Base-by-base conservation (phyloP, 1,140 invertebrate species). In the Coenobita brevimanus region DNA sequence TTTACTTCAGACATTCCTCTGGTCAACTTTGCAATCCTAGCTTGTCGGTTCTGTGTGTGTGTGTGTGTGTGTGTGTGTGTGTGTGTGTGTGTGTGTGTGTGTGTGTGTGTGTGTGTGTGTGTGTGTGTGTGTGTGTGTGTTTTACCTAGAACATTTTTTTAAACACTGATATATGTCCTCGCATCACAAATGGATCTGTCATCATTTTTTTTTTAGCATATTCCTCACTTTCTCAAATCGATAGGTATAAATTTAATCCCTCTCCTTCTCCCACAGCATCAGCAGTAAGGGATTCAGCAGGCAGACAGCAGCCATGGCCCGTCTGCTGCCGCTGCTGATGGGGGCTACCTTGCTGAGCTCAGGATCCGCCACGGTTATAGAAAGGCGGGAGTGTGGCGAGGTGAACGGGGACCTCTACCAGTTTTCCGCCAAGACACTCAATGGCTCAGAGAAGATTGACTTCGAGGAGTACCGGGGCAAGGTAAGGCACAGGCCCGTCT, bases 401-500 rank as follows among this genome's bases (percentile, higher is more conserved):
- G 73, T 81, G 15, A 38, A 71, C 13, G 89, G 81, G 3, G 85
- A 83, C 54, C 81, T 90, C 41, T 91, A 91, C 76, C 88, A 88
- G 57, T 91, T 91, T 76, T 91, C 91, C 13, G 81, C 89, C 30
- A 89, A 89, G 6, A 81, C 90, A 24, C 81, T 92, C 0, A 50
- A 82, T 6, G 83, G 89, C 21, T 87, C 83, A 2, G 71, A 83
- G 13, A 89, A 83, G n/a, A 46, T 92, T 10, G 82, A 79, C 30
- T 87, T 92, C 69, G 86, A 89, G 8, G 89, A 92, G 41, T 93
- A 92, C 90, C 73, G 89, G 75, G 92, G 92, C 24, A 92, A 93
- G 75, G 92, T 93, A 21, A 71, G 85, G 38, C 17, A 50, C n/a
- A n/a, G n/a, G n/a, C n/a, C n/a, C n/a, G n/a, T n/a, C n/a, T n/a